Evolutionary conservation across 2,888 invertebrate genomes (phyloP).

Genomic region (Cerastis rubricosa): DNA sequence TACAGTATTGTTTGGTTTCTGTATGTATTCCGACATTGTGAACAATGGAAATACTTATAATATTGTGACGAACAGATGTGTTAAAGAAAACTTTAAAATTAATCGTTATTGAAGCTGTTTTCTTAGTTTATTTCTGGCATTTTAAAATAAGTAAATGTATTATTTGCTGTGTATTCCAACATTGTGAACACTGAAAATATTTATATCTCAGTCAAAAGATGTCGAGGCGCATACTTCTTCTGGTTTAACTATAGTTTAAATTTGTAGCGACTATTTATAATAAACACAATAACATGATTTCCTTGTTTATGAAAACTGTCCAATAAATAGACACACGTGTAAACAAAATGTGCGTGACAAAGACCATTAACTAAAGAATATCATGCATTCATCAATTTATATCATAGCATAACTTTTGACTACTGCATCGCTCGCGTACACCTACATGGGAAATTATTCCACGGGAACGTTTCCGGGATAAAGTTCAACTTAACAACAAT

Average conservation of each 20-base stretch:
- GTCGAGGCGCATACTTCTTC: background rate
- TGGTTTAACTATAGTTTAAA: no score
- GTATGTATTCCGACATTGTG: no score
- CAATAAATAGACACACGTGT: conserved; percentile 15
- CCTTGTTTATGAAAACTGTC: background rate
- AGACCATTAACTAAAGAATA: background rate
- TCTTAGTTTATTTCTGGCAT: background rate
- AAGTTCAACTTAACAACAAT: no score
- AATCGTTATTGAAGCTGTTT: background rate
- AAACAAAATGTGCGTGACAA: conserved; percentile 32
- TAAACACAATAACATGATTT: background rate
- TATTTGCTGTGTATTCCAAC: background rate
- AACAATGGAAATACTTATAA: no score
- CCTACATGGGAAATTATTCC: background rate
- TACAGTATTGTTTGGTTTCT: no score
- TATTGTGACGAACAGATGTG: no score
- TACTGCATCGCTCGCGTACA: background rate
- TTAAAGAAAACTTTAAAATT: no score
- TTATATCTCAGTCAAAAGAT: background rate
- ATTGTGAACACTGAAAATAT: background rate
- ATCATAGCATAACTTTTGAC: background rate
- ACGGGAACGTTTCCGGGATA: no score
- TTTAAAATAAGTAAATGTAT: no score
- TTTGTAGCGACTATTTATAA: background rate
- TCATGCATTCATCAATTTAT: background rate